phyloP scores from a whole-genome alignment of 2,113 vertebrate genomes.

The Coracopsis vasa region DNA sequence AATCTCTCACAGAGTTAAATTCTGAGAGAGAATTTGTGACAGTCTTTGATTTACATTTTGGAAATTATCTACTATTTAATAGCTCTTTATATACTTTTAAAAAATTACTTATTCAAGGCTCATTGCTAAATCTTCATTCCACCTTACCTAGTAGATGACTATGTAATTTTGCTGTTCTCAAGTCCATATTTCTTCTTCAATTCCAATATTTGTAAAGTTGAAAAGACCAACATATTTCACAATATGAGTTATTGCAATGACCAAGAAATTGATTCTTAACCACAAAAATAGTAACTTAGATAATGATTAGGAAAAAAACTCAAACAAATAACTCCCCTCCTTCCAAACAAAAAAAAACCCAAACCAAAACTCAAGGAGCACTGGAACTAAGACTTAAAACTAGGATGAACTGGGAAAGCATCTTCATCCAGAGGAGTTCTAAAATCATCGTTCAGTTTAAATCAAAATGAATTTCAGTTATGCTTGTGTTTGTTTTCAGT shows the following conservation, averaged over 20 bases:
- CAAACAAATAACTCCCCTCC: neutral
- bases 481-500: neutral
- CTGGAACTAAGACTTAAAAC: neutral
- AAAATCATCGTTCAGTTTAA: neutral
- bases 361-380: neutral
- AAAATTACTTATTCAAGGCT: neutral
- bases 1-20: neutral
- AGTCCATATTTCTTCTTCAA: neutral
- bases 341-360: fast-evolving
- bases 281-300: neutral
- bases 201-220: neutral
- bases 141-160: neutral
- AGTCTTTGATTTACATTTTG: neutral
- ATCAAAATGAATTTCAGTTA: neutral
- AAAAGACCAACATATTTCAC: neutral
- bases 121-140: neutral
- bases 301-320: neutral
- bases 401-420: neutral
- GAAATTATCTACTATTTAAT: neutral
- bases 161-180: neutral
- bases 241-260: neutral
- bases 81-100: neutral
- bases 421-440: neutral
- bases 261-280: neutral
- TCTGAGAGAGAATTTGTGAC: neutral